Evolutionary conservation across 2,888 invertebrate species (phyloP).

Genomic region (Dione vanillae): DNA sequence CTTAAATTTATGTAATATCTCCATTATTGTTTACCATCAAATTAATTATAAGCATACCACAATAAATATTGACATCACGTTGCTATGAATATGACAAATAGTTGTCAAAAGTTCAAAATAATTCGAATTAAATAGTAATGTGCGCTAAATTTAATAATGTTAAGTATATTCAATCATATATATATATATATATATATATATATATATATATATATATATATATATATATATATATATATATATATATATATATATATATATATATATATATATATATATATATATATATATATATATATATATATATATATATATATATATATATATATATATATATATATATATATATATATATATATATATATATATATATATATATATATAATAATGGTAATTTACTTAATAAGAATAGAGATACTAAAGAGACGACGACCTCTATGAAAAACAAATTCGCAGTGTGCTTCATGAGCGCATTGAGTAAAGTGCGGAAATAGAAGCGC

Average conservation of each 20-base stretch:
- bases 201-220: not conserved
- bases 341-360: not conserved
- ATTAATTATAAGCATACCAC: conserved; percentile 24
- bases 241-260: not conserved
- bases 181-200: not conserved
- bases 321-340: not conserved
- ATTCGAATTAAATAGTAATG: not conserved
- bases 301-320: not conserved
- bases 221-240: not conserved
- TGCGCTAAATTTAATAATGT: not conserved
- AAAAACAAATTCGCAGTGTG: conserved; percentile 61
- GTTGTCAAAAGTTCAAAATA: conserved; percentile 30
- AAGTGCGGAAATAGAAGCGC: conserved; percentile 82
- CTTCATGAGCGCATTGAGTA: conserved; percentile 66
- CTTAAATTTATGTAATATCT: conserved; percentile 72
- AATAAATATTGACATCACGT: conserved; percentile 41
- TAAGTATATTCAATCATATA: not conserved
- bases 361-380: not conserved
- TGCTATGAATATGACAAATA: conserved; percentile 47
- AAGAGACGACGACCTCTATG: conserved; percentile 33
- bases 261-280: not conserved
- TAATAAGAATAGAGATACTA: not conserved
- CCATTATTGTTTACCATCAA: conserved; percentile 50
- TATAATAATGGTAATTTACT: too few species aligned
- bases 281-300: not conserved